phyloP scores from a whole-genome alignment of 2,888 invertebrate genomes.

The Cosmopolites sordidus region DNA sequence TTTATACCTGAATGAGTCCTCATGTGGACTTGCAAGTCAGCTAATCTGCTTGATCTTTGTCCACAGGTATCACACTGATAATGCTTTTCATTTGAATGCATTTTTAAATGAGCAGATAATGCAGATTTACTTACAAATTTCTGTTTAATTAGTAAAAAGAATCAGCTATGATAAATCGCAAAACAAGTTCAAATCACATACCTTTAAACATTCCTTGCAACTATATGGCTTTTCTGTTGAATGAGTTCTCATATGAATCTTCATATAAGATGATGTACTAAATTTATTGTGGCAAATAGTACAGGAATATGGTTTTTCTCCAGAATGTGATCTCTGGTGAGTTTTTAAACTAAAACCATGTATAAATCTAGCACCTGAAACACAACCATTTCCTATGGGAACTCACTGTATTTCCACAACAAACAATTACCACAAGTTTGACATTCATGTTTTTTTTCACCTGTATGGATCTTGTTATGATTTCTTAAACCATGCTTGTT shows the following conservation, averaged over 20 bases:
- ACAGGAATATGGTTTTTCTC: slow-evolving; percentile 44
- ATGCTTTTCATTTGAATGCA: slow-evolving; percentile 44
- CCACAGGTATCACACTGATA: slow-evolving; percentile 44
- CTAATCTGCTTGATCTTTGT: slow-evolving; percentile 40
- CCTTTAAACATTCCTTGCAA: slow-evolving; percentile 42
- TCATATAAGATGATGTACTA: slow-evolving; percentile 44
- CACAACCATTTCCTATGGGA: neutral
- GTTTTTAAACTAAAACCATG: slow-evolving; percentile 13
- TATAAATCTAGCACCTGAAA: slow-evolving; percentile 39
- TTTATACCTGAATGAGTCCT: slow-evolving; percentile 43
- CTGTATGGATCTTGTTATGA: slow-evolving; percentile 44
- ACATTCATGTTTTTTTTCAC: slow-evolving; percentile 44
- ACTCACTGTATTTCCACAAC: neutral
- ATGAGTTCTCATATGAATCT: slow-evolving; percentile 44
- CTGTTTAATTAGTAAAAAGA: slow-evolving; percentile 27
- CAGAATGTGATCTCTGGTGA: slow-evolving; percentile 36
- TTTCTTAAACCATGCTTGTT: slow-evolving; percentile 40
- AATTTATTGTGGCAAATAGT: slow-evolving; percentile 40
- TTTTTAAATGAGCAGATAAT: slow-evolving; percentile 40
- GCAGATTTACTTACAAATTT: slow-evolving; percentile 43
- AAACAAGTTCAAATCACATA: slow-evolving; percentile 19
- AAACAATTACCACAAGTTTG: slow-evolving; percentile 37
- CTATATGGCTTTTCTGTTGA: slow-evolving; percentile 44
- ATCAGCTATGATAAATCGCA: neutral
- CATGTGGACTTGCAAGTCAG: slow-evolving; percentile 44